Percentiles rank a stretch among this genome's conserved stretches.
These are phyloP conservation scores for Dicycla oo DNA, from an alignment of 2,888 invertebrate genomes.

Conservation along the genomic window DNA sequence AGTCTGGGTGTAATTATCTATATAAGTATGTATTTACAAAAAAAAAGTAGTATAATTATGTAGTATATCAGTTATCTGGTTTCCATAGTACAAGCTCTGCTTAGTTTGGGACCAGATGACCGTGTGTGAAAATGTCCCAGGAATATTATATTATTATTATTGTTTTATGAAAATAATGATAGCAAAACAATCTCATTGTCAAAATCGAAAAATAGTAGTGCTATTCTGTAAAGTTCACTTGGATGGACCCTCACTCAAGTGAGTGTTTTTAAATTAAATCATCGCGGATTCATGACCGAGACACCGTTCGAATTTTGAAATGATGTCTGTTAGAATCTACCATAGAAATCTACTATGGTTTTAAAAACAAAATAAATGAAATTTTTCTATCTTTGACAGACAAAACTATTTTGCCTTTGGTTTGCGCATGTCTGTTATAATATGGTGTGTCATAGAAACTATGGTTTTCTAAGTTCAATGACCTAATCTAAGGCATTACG, in stretches of 20 bases:
- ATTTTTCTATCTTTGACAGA: no score
- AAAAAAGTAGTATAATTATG: no score
- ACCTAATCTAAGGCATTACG: constrained; percentile 20
- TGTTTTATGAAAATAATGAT: not conserved
- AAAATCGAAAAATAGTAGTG: not conserved
- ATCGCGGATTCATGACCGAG: not conserved
- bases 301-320: not conserved
- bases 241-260: not conserved
- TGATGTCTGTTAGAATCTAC: not conserved
- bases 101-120: no score
- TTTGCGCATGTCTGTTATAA: not conserved
- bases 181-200: no score
- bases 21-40: no score
- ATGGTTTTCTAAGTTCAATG: constrained; percentile 26
- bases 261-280: not conserved
- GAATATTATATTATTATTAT: no score
- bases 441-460: constrained; percentile 28
- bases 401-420: not conserved
- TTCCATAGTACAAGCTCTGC: no score
- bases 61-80: no score
- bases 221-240: not conserved
- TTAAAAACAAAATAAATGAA: no score
- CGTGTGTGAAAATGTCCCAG: no score
- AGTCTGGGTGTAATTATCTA: no score
- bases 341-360: no score